phyloP scores from a whole-genome alignment of 2,888 invertebrate species.

The Myathropa florea region DNA sequence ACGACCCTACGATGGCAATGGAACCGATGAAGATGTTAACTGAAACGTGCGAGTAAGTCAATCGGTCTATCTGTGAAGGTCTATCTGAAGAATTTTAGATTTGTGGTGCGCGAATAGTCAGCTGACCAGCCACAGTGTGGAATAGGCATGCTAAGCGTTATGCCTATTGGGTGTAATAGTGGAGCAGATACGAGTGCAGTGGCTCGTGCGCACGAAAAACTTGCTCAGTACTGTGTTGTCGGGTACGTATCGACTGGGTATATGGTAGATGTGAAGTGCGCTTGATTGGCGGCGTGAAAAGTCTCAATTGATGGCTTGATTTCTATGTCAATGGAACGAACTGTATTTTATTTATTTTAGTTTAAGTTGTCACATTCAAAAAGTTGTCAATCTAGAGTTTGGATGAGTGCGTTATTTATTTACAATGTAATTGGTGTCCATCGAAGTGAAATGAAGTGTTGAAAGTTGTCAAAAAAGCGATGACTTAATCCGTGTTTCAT shows the following conservation, averaged over 20 bases:
- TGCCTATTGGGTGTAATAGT: slow-evolving; percentile 66
- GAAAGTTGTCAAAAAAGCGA: too few relatives aligned
- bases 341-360: slow-evolving; percentile 30
- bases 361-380: background rate
- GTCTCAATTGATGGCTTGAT: slow-evolving; percentile 68
- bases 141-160: slow-evolving; percentile 51
- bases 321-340: slow-evolving; percentile 63
- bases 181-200: slow-evolving; percentile 33
- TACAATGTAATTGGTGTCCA: too few relatives aligned
- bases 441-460: too few relatives aligned
- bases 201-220: slow-evolving; percentile 61
- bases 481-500: too few relatives aligned
- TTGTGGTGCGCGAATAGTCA: slow-evolving; percentile 52
- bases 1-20: background rate
- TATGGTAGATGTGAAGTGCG: slow-evolving; percentile 48
- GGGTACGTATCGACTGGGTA: slow-evolving; percentile 7
- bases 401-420: too few relatives aligned
- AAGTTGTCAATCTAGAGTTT: too few relatives aligned
- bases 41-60: slow-evolving; percentile 70
- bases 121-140: slow-evolving; percentile 12
- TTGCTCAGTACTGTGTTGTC: slow-evolving; percentile 14
- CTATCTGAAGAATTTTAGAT: slow-evolving; percentile 63
- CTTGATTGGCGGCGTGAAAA: slow-evolving; percentile 70
- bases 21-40: slow-evolving; percentile 65
- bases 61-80: slow-evolving; percentile 69